Conservation (phyloP, 2,113 vertebrate species). For the Bujurquina vittata region DNA sequence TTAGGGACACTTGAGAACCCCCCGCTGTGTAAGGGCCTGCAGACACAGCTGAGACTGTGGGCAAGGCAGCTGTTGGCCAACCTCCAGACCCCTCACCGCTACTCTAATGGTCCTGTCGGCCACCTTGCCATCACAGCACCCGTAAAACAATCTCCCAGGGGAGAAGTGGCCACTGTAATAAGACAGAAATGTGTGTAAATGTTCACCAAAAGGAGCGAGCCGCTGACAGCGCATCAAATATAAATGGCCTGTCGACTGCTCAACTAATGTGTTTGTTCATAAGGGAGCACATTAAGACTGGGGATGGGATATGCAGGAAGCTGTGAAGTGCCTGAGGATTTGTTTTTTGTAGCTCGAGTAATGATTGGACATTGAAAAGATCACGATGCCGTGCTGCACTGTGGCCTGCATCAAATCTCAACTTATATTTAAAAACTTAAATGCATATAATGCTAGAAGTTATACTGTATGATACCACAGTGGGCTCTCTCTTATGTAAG, state of each 20-base stretch:
- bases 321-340: slow-evolving; percentile 65
- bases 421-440: slow-evolving; percentile 27
- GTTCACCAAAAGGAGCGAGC: slow-evolving; percentile 38
- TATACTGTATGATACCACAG: not conserved
- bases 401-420: not conserved
- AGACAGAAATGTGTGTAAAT: slow-evolving; percentile 60
- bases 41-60: slow-evolving; percentile 57
- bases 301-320: slow-evolving; percentile 17
- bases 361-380: slow-evolving; percentile 42
- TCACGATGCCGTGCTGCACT: slow-evolving; percentile 22
- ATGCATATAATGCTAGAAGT: not conserved
- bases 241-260: slow-evolving; percentile 61
- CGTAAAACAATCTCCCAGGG: slow-evolving; percentile 51
- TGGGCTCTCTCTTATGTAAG: not conserved
- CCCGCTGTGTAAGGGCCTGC: slow-evolving; percentile 60
- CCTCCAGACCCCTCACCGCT: slow-evolving; percentile 68
- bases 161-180: slow-evolving; percentile 51
- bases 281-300: slow-evolving; percentile 72
- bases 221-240: slow-evolving; percentile 73
- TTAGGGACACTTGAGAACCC: slow-evolving; percentile 44
- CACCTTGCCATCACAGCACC: slow-evolving; percentile 52
- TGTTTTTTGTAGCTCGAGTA: slow-evolving; percentile 38
- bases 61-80: slow-evolving; percentile 67
- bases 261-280: slow-evolving; percentile 81
- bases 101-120: slow-evolving; percentile 68